phyloP scores from a whole-genome alignment of 2,113 vertebrate genomes.

The Ammodytes marinus region DNA sequence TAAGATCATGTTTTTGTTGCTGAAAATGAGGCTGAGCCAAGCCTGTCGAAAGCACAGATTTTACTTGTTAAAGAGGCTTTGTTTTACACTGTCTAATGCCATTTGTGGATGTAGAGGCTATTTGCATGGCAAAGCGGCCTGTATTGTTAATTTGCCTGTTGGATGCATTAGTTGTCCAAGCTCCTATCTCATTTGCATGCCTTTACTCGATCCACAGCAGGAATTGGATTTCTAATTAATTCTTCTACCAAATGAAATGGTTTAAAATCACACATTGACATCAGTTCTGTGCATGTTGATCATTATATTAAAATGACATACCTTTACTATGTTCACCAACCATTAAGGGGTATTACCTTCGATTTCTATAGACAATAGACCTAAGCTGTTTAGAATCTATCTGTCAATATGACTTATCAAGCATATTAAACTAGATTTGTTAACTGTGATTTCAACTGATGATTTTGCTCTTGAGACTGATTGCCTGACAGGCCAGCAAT shows the following conservation, averaged over 20 bases:
- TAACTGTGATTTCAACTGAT: constrained; percentile 57
- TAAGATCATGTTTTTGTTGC: constrained; percentile 23
- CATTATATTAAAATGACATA: constrained; percentile 38
- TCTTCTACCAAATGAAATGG: constrained; percentile 50
- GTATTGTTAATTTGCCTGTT: constrained; percentile 78
- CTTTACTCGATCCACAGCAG: constrained; percentile 71
- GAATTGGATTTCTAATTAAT: constrained; percentile 73
- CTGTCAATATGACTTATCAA: constrained; percentile 56
- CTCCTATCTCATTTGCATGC: constrained; percentile 78
- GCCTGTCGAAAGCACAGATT: constrained; percentile 59
- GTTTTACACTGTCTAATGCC: constrained; percentile 76
- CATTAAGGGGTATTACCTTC: constrained; percentile 32
- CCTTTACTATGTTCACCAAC: constrained; percentile 27
- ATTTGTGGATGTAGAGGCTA: constrained; percentile 78
- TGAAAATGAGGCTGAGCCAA: constrained; percentile 51
- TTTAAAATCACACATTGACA: constrained; percentile 36
- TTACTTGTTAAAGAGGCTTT: constrained; percentile 80
- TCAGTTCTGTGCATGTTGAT: constrained; percentile 36
- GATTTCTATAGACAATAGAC: constrained; percentile 46
- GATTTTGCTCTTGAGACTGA: constrained; percentile 62
- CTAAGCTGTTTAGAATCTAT: constrained; percentile 51
- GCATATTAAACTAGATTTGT: constrained; percentile 62
- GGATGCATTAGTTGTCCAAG: constrained; percentile 73
- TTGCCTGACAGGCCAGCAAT: constrained; percentile 66
- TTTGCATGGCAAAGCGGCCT: constrained; percentile 78